A percentile compares a stretch with the other conserved stretches of the same genome.
These are phyloP conservation scores for Tenthredo scrophulariae DNA, from an alignment of 2,888 invertebrate species.

Conservation along the genomic window DNA sequence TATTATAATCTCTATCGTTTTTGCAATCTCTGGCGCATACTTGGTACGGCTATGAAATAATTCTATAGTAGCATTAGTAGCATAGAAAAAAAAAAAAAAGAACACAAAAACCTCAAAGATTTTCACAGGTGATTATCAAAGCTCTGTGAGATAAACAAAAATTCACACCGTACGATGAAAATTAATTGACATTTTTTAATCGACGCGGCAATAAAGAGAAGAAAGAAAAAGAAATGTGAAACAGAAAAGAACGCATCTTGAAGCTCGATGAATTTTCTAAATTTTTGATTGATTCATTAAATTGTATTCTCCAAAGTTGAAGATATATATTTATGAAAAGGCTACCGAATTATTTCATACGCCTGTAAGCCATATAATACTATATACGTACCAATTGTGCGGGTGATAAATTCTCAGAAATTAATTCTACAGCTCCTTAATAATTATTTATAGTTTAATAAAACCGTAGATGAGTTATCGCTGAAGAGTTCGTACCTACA, in stretches of 20 bases:
- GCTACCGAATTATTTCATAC: neutral
- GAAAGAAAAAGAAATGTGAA: neutral
- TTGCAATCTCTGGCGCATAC: slow-evolving; percentile 8
- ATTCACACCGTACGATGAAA: neutral
- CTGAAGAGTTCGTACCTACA: slow-evolving; percentile 13
- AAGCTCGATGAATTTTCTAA: neutral
- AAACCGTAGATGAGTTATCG: slow-evolving; percentile 3
- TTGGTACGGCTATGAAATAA: slow-evolving; percentile 16
- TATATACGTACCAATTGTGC: slow-evolving; percentile 6
- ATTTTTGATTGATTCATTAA: neutral
- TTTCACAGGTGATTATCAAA: neutral
- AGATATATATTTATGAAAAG: neutral
- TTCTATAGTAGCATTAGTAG: slow-evolving; percentile 1
- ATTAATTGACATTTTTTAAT: neutral
- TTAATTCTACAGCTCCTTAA: neutral
- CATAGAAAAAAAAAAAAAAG: neutral
- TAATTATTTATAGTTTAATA: slow-evolving; percentile 20
- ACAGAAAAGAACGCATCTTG: neutral
- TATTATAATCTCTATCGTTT: slow-evolving; percentile 17
- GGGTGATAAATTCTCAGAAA: slow-evolving; percentile 42
- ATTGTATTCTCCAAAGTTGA: neutral
- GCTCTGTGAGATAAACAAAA: neutral
- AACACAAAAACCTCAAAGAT: neutral
- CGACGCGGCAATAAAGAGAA: neutral
- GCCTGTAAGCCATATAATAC: neutral